A percentile compares a stretch with the other conserved stretches of the same genome.
phyloP scores from a whole-genome alignment of 2,113 vertebrate genomes.

The Phalacrocorax brasilianus region DNA sequence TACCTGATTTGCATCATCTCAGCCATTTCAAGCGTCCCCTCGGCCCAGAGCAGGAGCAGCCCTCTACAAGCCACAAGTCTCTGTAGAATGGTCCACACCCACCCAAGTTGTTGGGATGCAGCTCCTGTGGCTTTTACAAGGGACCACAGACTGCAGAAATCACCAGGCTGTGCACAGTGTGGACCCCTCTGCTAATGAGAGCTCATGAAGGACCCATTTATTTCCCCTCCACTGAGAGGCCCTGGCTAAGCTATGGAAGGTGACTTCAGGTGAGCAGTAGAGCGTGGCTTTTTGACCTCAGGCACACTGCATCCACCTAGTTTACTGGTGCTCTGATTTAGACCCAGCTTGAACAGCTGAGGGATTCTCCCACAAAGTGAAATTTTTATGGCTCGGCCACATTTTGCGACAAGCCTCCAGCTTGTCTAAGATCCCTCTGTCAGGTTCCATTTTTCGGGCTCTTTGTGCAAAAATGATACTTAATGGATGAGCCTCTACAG shows the following conservation, averaged over 20 bases:
- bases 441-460: slow-evolving; percentile 37
- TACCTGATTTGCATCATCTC: neutral
- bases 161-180: neutral
- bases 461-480: slow-evolving; percentile 10
- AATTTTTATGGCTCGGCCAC: neutral
- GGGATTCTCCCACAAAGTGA: neutral
- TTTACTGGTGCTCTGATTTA: neutral
- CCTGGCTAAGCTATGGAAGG: neutral
- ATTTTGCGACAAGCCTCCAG: neutral
- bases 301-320: neutral
- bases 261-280: neutral
- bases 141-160: neutral
- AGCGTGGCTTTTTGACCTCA: neutral
- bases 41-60: neutral
- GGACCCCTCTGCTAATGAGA: neutral
- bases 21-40: neutral
- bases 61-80: neutral
- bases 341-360: neutral
- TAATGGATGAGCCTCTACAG: slow-evolving; percentile 21
- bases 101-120: rapidly evolving
- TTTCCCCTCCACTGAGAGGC: neutral
- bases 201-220: neutral
- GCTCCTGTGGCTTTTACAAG: neutral
- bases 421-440: neutral
- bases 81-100: neutral